Conservation (phyloP, 1,140 invertebrate species). For the Eriosoma lanigerum region DNA sequence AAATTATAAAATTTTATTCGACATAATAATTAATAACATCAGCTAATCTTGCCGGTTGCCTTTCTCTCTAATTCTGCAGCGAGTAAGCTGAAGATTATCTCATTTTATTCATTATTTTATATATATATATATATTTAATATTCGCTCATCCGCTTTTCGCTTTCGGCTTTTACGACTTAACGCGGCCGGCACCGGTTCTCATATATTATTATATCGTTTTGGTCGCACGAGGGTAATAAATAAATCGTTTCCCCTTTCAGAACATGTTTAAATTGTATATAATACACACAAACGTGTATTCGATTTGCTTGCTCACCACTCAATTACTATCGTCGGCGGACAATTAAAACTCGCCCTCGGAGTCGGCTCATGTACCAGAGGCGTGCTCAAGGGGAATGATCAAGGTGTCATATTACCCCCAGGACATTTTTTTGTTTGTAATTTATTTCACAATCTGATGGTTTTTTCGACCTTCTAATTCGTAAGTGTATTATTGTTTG, state of each 20-base stretch:
- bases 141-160: background rate
- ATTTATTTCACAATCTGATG: too few species aligned
- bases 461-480: too few species aligned
- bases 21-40: background rate
- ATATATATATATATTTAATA: too few species aligned
- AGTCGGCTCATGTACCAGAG: too few species aligned
- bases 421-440: too few species aligned
- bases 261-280: too few species aligned
- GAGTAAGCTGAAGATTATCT: too few species aligned
- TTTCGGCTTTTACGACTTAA: constrained; percentile 19
- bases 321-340: background rate
- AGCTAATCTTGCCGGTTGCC: background rate
- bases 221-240: background rate
- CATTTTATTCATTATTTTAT: too few species aligned
- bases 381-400: too few species aligned
- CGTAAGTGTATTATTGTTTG: too few species aligned
- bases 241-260: background rate
- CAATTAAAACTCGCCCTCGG: background rate
- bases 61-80: background rate
- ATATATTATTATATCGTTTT: background rate
- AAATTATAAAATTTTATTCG: too few species aligned
- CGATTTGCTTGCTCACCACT: background rate
- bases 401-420: too few species aligned
- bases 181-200: constrained; percentile 6
- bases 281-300: background rate